Evolutionary conservation across 2,888 invertebrate species (phyloP), one percentile per base, ranked within the genome.

Genomic region (Xestobium rufovillosum): DNA sequence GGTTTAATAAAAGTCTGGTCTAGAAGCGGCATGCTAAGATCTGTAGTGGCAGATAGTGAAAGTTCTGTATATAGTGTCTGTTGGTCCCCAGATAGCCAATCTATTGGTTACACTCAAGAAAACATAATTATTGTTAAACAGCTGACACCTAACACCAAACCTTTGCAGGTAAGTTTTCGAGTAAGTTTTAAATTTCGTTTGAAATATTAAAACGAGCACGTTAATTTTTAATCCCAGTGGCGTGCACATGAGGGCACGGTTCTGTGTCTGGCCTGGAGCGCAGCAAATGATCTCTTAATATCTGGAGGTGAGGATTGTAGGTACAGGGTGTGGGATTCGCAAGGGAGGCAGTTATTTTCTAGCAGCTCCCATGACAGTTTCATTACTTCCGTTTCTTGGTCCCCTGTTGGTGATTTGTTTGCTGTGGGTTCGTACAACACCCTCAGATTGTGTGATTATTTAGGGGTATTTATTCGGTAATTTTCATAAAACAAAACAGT

Each of bases 1-100:
- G 98, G 97, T 2, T 77, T 80, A 38, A 80, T 97, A 2, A 96
- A 96, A 69, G 83, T 97, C 41, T 98, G 97, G 97, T 97, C 97
- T 0, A 73, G 94, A 29, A 90, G 87, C 55, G 97, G 96, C 9
- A 83, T 92, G 74, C 71, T 98, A 9, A 76, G 98, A 2, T 92
- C 95, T 0, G 86, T 86, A 1, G 78, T 95, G 1, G 79, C 90
- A 28, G 77, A 78, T 45, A 85, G 84, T 37, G 83, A 83, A 53
- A 71, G 75, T 34, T 82, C 94, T 0, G 81, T 94, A 38, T 85
- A 91, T 53, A 79, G 80, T 36, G 83, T 90, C 2, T 78, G 82
- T 26, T 97, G 95, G 85, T 79, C 80, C 33, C 80, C 83, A 0
- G 80, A 78, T 49, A 78, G 79, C 48, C 72, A 75, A 19, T 71